Base-by-base conservation (phyloP, 2,113 vertebrate species). In the Ramphastos sulfuratus region DNA sequence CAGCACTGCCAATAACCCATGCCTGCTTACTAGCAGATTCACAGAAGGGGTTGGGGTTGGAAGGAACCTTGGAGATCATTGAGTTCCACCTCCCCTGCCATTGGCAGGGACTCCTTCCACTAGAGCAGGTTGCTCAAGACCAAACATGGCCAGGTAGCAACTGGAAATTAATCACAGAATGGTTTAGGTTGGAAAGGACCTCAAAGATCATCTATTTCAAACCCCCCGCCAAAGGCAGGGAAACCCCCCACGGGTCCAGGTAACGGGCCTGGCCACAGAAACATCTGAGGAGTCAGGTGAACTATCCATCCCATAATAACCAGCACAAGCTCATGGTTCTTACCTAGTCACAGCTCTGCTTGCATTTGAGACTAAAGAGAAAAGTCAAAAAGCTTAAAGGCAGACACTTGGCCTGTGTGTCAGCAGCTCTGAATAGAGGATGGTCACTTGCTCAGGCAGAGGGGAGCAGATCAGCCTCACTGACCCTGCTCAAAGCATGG, bases 381-480 rank as follows among this genome's bases (percentile, higher is more conserved):
- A 89, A 59, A 73, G 0, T 4, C 63, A 65, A 77, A 58, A 55
- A 35, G 42, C 30, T 71, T 81, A 66, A 70, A 65, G 72, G 58
- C 28, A 70, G 31, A 61, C 27, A 61, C 23, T 58, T 59, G 46
- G 35, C 64, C 33, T 17, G 31, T 31, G 59, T 17, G 31, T 31
- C 31, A 90, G 15, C 33, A 81, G 28, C 25, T 86, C 76, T 65
- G 37, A 42, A 27, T 58, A 69, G 59, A 71, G 19, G 31, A 19
- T 0, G 4, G 35, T 39, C 1, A 0, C 31, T 77, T 33, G 14
- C 58, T 46, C 42, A 81, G 37, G 66, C 14, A 33, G 33, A 81
- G 66, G 23, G 78, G 46, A 48, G 74, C 70, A 39, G 58, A 8
- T 0, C 17, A 39, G 33, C 24, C n/a, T 87, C 48, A 8, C 21